Evolutionary conservation across 2,113 vertebrate genomes (phyloP).

Genomic region (Chaetops frenatus): DNA sequence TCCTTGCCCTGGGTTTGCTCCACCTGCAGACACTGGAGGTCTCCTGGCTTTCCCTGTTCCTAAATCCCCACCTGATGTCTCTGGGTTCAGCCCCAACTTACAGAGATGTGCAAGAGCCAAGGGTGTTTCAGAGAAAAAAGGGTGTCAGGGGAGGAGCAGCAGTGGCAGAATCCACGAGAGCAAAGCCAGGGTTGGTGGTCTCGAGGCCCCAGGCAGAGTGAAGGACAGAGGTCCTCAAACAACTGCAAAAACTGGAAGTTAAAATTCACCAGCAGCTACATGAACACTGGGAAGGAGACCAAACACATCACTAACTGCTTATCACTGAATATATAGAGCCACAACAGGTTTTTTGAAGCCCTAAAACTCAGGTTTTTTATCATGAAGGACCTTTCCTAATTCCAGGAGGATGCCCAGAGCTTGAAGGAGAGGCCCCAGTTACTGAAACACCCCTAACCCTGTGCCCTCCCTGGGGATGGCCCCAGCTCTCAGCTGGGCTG

Average conservation of each 20-base stretch:
- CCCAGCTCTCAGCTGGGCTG: neutral
- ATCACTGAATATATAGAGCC: fast-evolving
- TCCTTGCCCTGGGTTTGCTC: neutral
- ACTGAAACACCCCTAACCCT: fast-evolving
- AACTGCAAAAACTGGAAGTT: neutral
- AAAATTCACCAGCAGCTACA: neutral
- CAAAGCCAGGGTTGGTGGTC: neutral
- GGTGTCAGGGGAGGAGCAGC: neutral
- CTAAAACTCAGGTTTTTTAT: neutral
- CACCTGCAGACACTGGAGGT: neutral
- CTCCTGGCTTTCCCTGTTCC: neutral
- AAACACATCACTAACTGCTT: neutral
- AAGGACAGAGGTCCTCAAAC: neutral
- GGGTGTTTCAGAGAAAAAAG: fast-evolving
- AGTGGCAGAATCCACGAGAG: neutral
- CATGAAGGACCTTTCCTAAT: neutral
- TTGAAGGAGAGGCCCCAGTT: fast-evolving
- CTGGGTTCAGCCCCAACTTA: fast-evolving
- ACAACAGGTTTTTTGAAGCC: fast-evolving
- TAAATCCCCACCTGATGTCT: fast-evolving
- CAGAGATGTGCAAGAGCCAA: neutral
- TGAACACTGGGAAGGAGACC: neutral
- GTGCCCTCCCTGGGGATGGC: neutral
- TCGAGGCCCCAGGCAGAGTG: neutral
- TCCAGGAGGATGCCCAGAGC: neutral